Conservation (phyloP, 2,888 invertebrate genomes). For the Anagyrus pseudococci region DNA sequence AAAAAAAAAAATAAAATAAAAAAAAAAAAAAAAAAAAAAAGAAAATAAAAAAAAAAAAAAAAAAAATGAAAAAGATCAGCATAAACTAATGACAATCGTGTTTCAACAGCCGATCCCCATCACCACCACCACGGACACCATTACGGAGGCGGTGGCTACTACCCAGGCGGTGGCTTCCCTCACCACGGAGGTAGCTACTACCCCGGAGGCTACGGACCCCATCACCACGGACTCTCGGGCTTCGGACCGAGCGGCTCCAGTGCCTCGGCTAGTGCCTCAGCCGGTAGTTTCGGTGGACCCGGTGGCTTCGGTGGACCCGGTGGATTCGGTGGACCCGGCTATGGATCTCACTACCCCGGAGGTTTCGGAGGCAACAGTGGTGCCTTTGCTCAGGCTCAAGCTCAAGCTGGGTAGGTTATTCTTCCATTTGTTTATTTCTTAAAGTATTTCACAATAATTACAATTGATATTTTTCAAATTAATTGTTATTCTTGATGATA, state of each 20-base stretch:
- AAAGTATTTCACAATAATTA: not conserved
- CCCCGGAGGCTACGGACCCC: not conserved
- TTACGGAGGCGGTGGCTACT: constrained; percentile 7
- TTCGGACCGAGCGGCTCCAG: not conserved
- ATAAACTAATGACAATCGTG: too few relatives aligned
- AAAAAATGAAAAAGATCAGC: too few relatives aligned
- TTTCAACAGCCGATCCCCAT: not conserved
- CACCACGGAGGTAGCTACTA: not conserved
- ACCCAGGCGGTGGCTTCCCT: not conserved
- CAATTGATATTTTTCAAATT: too few relatives aligned
- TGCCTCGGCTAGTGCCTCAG: not conserved
- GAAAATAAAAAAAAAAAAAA: too few relatives aligned
- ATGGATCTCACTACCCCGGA: not conserved
- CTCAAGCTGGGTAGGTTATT: not conserved
- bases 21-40: too few relatives aligned
- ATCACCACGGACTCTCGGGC: not conserved
- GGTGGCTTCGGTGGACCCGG: constrained; percentile 7
- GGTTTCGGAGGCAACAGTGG: constrained; percentile 23
- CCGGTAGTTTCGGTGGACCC: constrained; percentile 6
- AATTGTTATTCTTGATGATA: too few relatives aligned
- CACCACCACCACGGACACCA: constrained; percentile 15
- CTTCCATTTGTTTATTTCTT: not conserved
- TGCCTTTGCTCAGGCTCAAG: constrained; percentile 39
- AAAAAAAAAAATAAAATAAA: too few relatives aligned
- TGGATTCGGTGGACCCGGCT: constrained; percentile 4